These are phyloP conservation scores for Saxidomus purpurata DNA, from an alignment of 1,140 invertebrate species.

Conservation along the genomic window DNA sequence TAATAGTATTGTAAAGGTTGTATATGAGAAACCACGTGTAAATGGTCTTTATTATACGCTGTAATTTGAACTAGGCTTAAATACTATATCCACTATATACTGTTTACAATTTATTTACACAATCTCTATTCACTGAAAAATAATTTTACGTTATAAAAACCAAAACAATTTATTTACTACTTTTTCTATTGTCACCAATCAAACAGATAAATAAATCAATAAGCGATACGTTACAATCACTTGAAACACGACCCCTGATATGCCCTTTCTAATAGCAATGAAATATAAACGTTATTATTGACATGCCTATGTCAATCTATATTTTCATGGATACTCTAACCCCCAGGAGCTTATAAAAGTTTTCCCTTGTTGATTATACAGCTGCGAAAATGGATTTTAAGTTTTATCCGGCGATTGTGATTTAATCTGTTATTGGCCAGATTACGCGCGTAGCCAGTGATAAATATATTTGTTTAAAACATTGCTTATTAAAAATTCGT, in stretches of 20 bases:
- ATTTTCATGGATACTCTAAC: conserved; percentile 10
- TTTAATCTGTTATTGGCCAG: neutral
- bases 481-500: neutral
- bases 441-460: neutral
- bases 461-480: conserved; percentile 4
- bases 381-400: neutral
- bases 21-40: no score
- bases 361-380: neutral
- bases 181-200: conserved; percentile 2
- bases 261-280: neutral
- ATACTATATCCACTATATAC: no score
- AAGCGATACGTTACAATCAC: conserved; percentile 15
- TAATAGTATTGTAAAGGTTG: no score
- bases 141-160: neutral
- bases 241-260: neutral
- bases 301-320: conserved; percentile 26
- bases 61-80: no score
- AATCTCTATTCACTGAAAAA: neutral
- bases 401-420: neutral
- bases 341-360: conserved; percentile 23
- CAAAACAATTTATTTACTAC: conserved; percentile 16
- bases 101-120: no score
- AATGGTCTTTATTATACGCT: no score
- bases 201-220: neutral
- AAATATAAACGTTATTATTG: conserved; percentile 19